Conservation (phyloP, 2,888 invertebrate species). For the Pycnomerus fuliginosus region DNA sequence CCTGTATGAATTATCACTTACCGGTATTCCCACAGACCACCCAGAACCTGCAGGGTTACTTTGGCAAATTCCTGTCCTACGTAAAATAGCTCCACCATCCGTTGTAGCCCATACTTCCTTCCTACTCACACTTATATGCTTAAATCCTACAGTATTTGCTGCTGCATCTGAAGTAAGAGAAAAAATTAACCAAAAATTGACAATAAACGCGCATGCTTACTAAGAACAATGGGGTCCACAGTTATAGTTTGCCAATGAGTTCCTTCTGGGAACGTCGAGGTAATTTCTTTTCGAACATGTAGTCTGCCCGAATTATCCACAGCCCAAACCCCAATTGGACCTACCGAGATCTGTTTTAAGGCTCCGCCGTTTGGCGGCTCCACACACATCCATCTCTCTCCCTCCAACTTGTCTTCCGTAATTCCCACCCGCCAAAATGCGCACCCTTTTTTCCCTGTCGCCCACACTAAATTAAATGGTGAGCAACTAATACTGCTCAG, state of each 20-base stretch:
- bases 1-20: no score
- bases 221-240: slow-evolving; percentile 59
- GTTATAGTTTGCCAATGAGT: slow-evolving; percentile 77
- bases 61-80: slow-evolving; percentile 72
- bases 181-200: not conserved
- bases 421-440: slow-evolving; percentile 80
- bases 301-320: slow-evolving; percentile 71
- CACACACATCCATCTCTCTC: slow-evolving; percentile 74
- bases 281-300: slow-evolving; percentile 77
- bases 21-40: slow-evolving; percentile 73
- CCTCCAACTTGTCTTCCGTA: slow-evolving; percentile 64
- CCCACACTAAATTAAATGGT: slow-evolving; percentile 74
- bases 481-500: slow-evolving; percentile 74
- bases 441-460: slow-evolving; percentile 82
- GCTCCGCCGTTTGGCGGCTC: slow-evolving; percentile 67
- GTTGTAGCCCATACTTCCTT: slow-evolving; percentile 76
- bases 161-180: slow-evolving; percentile 40
- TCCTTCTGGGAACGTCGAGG: slow-evolving; percentile 75
- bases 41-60: slow-evolving; percentile 73
- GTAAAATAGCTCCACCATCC: slow-evolving; percentile 66
- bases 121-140: slow-evolving; percentile 69
- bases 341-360: slow-evolving; percentile 75
- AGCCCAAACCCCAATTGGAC: slow-evolving; percentile 75
- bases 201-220: slow-evolving; percentile 33
- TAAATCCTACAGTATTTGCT: slow-evolving; percentile 58